Percentiles rank a stretch among this genome's conserved stretches.
These are phyloP conservation scores for Meghimatium bilineatum DNA, from an alignment of 2,888 invertebrate species.

Conservation along the genomic window DNA sequence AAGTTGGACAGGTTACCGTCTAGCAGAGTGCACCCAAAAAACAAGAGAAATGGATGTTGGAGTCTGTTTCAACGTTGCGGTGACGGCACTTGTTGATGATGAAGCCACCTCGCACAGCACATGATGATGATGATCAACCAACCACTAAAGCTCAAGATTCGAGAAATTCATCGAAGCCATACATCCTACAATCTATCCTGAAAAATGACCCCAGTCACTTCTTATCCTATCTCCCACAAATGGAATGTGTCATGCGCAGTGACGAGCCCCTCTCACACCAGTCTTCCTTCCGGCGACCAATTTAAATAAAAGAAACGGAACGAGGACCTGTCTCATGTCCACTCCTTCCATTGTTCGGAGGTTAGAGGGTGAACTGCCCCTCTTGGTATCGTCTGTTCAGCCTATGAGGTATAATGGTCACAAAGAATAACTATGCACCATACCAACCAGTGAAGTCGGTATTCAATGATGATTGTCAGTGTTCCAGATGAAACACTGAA, in stretches of 20 bases:
- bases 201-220: not conserved
- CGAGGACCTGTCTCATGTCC: not conserved
- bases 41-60: no score
- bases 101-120: no score
- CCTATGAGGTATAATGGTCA: not conserved
- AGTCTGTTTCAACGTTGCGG: no score
- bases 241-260: constrained; percentile 22
- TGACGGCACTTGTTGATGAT: no score
- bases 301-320: constrained; percentile 16
- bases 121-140: no score
- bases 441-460: not conserved
- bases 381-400: not conserved
- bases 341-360: constrained; percentile 4
- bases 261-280: not conserved
- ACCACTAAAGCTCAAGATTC: no score
- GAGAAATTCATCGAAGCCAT: no score
- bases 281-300: not conserved
- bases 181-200: no score
- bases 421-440: not conserved
- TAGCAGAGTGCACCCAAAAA: no score
- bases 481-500: no score
- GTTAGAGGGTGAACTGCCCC: not conserved
- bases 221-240: not conserved
- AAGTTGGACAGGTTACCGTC: no score
- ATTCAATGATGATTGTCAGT: no score